Evolutionary conservation across 2,113 vertebrate species (phyloP), one percentile per base, ranked within the genome.

Genomic region (Heterocephalus glaber): DNA sequence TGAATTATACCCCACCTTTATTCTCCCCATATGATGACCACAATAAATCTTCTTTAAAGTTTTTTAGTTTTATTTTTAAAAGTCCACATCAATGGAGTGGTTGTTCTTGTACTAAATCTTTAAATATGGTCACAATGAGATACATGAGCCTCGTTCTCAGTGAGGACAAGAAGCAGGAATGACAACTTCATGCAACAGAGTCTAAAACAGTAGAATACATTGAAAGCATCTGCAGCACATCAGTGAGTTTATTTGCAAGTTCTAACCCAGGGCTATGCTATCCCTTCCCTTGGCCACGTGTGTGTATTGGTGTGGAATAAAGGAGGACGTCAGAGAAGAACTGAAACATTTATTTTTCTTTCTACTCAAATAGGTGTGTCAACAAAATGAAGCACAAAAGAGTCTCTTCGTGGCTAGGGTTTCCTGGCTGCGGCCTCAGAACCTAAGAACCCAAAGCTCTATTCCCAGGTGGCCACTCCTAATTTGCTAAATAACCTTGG

Each of bases 401-500:
- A 81, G 30, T 44, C 14, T 95, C 76, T 52, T 47, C 61, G 68
- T 54, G 63, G 60, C n/a, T 20, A 38, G 65, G 60, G 30, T 63
- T 94, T 68, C 77, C 95, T 86, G 84, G 94, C 70, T 82, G 30
- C 72, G 77, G 94, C 92, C 94, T 68, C 84, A 77, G 94, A 88
- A 77, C 88, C 95, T 74, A 38, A 33, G 82, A 92, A 65, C 92
- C 90, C n/a, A 47, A 38, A 61, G 88, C 88, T 74, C 65, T 16
- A 1, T 28, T 92, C 94, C 88, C 95, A 16, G n/a, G 81, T 28
- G 94, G 86, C 86, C 56, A 41, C 82, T 89, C 77, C 86, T 96
- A 92, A 97, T 90, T 95, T 95, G 88, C 92, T 90, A 86, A 97
- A 94, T 82, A 96, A 96, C 92, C 92, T 79, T 94, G 96, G 83